Base-by-base conservation (phyloP, 2,888 invertebrate species). In the Trachelus stipa region DNA sequence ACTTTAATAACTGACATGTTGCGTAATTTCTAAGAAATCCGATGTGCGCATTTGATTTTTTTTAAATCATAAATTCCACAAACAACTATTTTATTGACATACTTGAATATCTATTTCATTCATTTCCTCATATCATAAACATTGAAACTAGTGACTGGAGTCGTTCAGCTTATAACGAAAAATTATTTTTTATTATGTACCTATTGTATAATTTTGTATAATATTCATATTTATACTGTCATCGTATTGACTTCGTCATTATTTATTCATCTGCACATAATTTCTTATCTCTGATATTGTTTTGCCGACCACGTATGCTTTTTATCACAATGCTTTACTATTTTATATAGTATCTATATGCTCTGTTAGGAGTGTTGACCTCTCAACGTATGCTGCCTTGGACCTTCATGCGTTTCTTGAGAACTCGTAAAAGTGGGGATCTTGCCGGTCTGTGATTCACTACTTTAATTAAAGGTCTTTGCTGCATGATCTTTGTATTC, bases 391-490 rank as follows among this genome's bases (percentile, higher is more conserved):
- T 23, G 2, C 9, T 56, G 23, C 23, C 23, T 23, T 2, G 23
- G 23, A 56, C 56, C 56, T 56, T 56, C 23, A 23, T 9, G 56
- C 56, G 23, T 56, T 56, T 56, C 56, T 56, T 15, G 15, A 23
- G 9, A 56, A 56, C 23, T 40, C 23, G 56, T 23, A 23, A 56
- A 23, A 56, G 56, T 4, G 23, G 56, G 56, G 9, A 56, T 23
- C 56, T 56, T 56, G 56, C 56, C 23, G 2, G 23, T 23, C 1
- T 56, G 56, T 56, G 56, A 56, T 23, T 56, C 56, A 56, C 56
- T 23, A 56, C 23, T 23, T 56, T 56, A 23, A 74, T 85, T 9
- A 73, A 68, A 80, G 73, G 78, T 80, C 74, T 81, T 81, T 81
- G 84, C 69, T 68, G 73, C 15, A 34, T 34, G 73, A 71, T 74